Evolutionary conservation across 2,797 vertebrate genomes (phyloP), one percentile per base, ranked within the genome.

Genomic region (Limosa lapponica): DNA sequence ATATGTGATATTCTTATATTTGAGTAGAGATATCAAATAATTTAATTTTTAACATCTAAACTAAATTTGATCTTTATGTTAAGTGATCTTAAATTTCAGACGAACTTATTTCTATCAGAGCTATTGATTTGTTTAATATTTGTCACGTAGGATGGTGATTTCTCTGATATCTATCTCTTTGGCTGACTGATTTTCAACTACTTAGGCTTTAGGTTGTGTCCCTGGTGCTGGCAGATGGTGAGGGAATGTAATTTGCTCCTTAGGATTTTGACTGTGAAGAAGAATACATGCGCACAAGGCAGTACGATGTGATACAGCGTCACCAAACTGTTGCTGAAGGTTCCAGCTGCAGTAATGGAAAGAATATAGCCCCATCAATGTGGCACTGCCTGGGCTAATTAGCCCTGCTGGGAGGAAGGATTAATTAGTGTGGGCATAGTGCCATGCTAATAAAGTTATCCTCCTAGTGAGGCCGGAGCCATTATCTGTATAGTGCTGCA

Each of bases 401-500:
- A 90, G 57, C 37, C 69, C 80, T 93, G 80, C 86, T 94, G 90
- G 46, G 80, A 59, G 41, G 65, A 67, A 83, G 65, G 86, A 91
- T 95, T 94, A 90, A 94, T 96, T 90, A 88, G 90, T 16, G 46
- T 64, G 58, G 74, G 67, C 85, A 19, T 37, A 55, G 74, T 71
- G 95, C 80, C 55, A 44, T 71, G 69, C 65, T 96, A 93, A 96
- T 95, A 4, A 95, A 96, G 95, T 95, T 93, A 49, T 95, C 36
- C 52, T 57, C 66, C 66, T 64, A 23, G 65, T 55, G 77, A 82
- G 85, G 61, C 82, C 2, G 2, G 79, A 91, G 90, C 61, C 19
- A 3, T 71, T 62, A 51, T 32, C 30, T 61, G 25, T 22, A 7
- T 6, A 61, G 41, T 24, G 37, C 32, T 69, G 57, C 24, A 14